A percentile compares a stretch with the other conserved stretches of the same genome.
Evolutionary conservation across 2,797 vertebrate species (phyloP).

Genomic region (Tinamus major): DNA sequence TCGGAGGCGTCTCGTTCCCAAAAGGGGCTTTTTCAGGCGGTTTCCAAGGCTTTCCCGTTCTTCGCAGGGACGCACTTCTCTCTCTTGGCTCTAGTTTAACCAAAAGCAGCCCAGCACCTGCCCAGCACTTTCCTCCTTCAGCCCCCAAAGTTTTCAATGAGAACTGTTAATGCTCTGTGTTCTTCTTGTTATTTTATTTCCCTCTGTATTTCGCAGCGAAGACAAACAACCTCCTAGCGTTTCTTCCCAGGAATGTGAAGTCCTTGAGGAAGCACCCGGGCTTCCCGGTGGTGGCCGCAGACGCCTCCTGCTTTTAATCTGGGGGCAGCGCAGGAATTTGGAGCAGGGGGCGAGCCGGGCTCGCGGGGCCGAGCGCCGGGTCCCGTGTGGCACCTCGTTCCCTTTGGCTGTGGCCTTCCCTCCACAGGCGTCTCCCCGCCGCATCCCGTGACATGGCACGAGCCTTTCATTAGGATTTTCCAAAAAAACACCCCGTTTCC

Average conservation of each 20-base stretch:
- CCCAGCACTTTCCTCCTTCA: conserved; percentile 43
- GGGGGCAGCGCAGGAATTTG: conserved; percentile 65
- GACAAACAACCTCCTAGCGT: conserved; percentile 69
- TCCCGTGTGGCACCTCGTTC: conserved; percentile 47
- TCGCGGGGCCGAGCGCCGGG: conserved; percentile 50
- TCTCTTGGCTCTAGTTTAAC: background rate
- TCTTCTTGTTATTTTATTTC: background rate
- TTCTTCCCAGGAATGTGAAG: conserved; percentile 77
- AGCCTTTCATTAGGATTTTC: conserved; percentile 67
- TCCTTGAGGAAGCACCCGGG: conserved; percentile 75
- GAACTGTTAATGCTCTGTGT: conserved; percentile 26
- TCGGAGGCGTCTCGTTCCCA: conserved; percentile 24
- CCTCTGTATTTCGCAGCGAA: conserved; percentile 59
- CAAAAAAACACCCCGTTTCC: background rate
- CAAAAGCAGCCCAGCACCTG: conserved; percentile 56
- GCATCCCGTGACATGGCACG: conserved; percentile 60
- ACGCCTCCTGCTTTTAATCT: conserved; percentile 77
- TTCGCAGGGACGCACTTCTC: background rate
- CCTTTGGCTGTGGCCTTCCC: conserved; percentile 45
- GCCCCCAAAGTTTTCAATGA: conserved; percentile 14
- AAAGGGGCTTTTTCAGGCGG: conserved; percentile 32
- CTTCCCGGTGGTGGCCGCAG: conserved; percentile 77
- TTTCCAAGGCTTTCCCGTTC: background rate
- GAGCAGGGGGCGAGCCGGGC: conserved; percentile 43
- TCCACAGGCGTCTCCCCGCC: conserved; percentile 42